Evolutionary conservation across 2,113 vertebrate genomes (phyloP), one percentile per base, ranked within the genome.

Genomic region (Xiphias gladius): DNA sequence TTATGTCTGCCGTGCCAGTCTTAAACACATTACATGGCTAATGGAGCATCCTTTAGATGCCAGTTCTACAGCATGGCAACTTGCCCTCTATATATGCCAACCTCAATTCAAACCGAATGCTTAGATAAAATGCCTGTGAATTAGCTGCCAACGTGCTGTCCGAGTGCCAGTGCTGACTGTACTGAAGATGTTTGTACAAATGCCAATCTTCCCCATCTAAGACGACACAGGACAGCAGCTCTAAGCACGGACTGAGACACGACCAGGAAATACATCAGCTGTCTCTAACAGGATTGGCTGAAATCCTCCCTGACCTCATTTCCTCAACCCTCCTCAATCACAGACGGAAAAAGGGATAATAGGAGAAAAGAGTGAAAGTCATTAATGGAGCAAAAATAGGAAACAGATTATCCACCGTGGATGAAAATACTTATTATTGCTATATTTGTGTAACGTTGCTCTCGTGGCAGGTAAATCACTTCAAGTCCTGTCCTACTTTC

Each of bases 301-400:
- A 86, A 80, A 87, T 80, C 81, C 69, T 86, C 46, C 35, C 22
- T 88, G 90, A 88, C 92, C 92, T 88, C 83, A 84, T 91, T 92
- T 52, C 57, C 26, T 89, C 84, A 86, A 77, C 73, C n/a, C n/a
- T 87, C 72, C 77, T 46, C 63, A 66, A 79, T 73, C 61, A 71
- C 28, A 57, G 46, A 70, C 16, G 12, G 72, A 59, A 35, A 32
- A 3, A 17, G 46, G 24, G 30, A 75, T 71, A 52, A 62, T n/a
- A 26, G 22, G 11, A 74, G 52, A 69, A 52, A 66, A 63, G 46
- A 61, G 63, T 59, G 39, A 83, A 83, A 74, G 17, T 74, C 30
- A 70, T 48, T 79, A 78, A 72, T 65, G 54, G 59, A 58, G 9
- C 1, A 0, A 73, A 73, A 79, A 48, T 30, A 14, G 14, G 2